These are phyloP conservation scores for Cairina moschata DNA, from an alignment of 2,113 vertebrate species.

Conservation along the genomic window DNA sequence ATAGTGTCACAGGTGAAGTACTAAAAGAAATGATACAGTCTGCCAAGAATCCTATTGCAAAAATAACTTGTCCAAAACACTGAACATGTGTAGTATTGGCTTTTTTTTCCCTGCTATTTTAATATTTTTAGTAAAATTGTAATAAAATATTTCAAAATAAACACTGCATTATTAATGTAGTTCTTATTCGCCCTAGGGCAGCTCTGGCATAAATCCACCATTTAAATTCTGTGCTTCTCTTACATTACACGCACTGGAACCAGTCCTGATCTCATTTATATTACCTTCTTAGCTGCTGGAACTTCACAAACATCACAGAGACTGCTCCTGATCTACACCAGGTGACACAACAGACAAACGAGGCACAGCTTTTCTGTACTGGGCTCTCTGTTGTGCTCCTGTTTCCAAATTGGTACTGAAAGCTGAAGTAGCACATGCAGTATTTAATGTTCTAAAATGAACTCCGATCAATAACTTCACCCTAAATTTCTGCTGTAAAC, in stretches of 20 bases:
- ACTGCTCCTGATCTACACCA: background rate
- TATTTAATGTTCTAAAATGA: constrained; percentile 49
- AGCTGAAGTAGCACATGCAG: background rate
- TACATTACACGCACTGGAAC: constrained; percentile 15
- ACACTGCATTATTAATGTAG: constrained; percentile 80
- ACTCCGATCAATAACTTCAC: background rate
- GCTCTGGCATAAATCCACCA: constrained; percentile 73
- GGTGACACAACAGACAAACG: background rate
- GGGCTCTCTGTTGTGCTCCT: constrained; percentile 19
- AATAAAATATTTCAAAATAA: constrained; percentile 85
- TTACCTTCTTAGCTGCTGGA: background rate
- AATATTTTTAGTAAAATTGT: constrained; percentile 76
- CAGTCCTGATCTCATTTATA: background rate
- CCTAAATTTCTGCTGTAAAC: background rate
- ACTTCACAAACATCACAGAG: background rate
- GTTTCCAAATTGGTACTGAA: constrained; percentile 2
- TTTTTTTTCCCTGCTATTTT: constrained; percentile 39
- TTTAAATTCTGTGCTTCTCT: constrained; percentile 76
- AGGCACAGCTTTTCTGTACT: background rate
- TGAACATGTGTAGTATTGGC: constrained; percentile 26
- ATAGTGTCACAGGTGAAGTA: constrained; percentile 78
- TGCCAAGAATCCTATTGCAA: constrained; percentile 68
- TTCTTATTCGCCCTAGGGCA: constrained; percentile 70
- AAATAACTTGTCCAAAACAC: constrained; percentile 68
- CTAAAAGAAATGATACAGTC: constrained; percentile 67